These are phyloP conservation scores for Mayetiola destructor DNA, from an alignment of 2,888 invertebrate genomes.

Conservation along the genomic window DNA sequence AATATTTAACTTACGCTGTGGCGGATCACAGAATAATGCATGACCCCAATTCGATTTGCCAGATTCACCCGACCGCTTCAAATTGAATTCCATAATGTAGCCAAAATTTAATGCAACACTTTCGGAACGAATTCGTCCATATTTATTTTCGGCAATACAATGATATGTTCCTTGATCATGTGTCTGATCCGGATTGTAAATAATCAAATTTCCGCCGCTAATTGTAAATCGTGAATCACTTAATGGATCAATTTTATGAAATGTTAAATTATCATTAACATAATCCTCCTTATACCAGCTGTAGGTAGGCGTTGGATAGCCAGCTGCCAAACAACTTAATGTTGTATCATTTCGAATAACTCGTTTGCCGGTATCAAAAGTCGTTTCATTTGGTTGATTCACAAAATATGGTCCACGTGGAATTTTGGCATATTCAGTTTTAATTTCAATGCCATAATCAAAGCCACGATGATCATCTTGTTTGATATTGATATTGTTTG, in stretches of 20 bases:
- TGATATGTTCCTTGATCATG: conserved; percentile 79
- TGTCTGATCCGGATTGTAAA: conserved; percentile 67
- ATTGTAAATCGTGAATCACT: conserved; percentile 61
- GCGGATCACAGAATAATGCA: conserved; percentile 82
- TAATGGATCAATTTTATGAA: conserved; percentile 62
- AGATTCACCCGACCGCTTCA: conserved; percentile 66
- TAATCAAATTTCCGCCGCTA: conserved; percentile 83
- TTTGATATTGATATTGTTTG: conserved; percentile 54
- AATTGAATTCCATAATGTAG: conserved; percentile 76
- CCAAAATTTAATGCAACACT: conserved; percentile 81
- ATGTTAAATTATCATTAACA: conserved; percentile 58
- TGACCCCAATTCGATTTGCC: conserved; percentile 91
- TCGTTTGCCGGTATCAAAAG: conserved; percentile 64
- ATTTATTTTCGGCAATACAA: conserved; percentile 79
- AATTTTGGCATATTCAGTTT: conserved; percentile 54
- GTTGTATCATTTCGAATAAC: conserved; percentile 58
- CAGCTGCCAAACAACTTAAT: conserved; percentile 67
- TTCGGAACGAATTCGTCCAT: conserved; percentile 77
- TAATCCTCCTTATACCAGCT: conserved; percentile 83
- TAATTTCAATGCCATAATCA: conserved; percentile 69
- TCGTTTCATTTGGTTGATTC: conserved; percentile 66
- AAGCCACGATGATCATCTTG: conserved; percentile 66
- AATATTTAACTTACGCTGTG: conserved; percentile 42
- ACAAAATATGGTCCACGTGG: conserved; percentile 82
- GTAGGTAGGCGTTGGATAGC: conserved; percentile 79